Evolutionary conservation across 1,140 invertebrate species (phyloP), one percentile per base, ranked within the genome.

Genomic region (Orchestia grillus): DNA sequence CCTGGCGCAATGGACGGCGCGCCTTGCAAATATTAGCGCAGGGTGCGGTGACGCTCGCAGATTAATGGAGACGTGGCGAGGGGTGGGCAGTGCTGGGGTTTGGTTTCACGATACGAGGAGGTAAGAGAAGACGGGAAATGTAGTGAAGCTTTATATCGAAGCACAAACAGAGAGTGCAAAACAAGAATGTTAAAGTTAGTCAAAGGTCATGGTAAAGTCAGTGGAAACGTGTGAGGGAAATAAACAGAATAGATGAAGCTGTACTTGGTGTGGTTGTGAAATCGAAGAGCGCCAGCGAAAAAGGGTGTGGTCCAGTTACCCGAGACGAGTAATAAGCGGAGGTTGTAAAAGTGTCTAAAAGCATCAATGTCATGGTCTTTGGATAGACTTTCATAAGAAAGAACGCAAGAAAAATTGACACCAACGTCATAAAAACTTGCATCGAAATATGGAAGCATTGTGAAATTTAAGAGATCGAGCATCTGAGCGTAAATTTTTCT

Each of bases 51-150:
- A 94, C 92, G 92, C 92, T 40, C 43, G 44, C 36, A 94, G 92
- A 94, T 94, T 94, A 94, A 94, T 94, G 92, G 92, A 94, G 43
- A 16, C 92, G 44, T 77, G 40, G 92, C 92, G 92, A 94, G 43
- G 92, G 41, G 88, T 91, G 88, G 88, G 88, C 15, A 77, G 11
- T 77, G 62, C 62, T 36, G 62, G 62, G 62, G 15, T 77, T 77
- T 28, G 28, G 62, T 77, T 77, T 77, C 62, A 15, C 62, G 62
- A 77, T 77, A 77, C 62, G 62, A 77, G 36, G 11, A 28, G 62
- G 62, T 15, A 36, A 77, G 28, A 36, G 28, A 77, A 36, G 1
- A 23, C 1, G 62, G 62, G 15, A 77, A 36, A 77, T 36, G 62
- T 36, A 15, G 28, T 77, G 62, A 77, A 23, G 62, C 62, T 77